Evolutionary conservation across 2,888 invertebrate species (phyloP).

Genomic region (Microdon myrmicae): DNA sequence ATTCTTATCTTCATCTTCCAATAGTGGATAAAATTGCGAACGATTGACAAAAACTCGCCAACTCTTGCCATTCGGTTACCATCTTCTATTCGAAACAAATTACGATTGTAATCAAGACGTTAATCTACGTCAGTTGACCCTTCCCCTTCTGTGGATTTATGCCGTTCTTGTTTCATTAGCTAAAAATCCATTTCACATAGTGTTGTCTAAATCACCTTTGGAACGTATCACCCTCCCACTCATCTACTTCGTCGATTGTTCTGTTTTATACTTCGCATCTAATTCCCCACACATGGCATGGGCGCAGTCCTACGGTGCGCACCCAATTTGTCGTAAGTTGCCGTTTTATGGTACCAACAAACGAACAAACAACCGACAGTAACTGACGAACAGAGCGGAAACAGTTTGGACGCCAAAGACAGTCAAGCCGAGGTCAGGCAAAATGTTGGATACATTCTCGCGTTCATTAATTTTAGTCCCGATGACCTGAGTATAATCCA

Average conservation of each 20-base stretch:
- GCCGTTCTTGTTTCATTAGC: conserved; percentile 3
- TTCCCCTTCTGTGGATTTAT: no score
- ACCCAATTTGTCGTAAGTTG: not conserved
- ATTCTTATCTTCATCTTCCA: no score
- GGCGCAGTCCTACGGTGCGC: conserved; percentile 18
- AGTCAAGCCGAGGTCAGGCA: conserved; percentile 6
- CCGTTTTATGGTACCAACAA: not conserved
- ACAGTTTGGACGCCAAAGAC: not conserved
- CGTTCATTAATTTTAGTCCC: conserved; percentile 9
- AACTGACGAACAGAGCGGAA: conserved; percentile 17
- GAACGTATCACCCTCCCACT: conserved; percentile 16
- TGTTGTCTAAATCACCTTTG: conserved; percentile 29
- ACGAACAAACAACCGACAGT: conserved; percentile 12
- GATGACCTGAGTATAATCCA: conserved; percentile 18
- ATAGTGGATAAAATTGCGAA: no score
- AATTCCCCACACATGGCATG: conserved; percentile 11
- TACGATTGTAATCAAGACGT: no score
- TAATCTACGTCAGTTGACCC: no score
- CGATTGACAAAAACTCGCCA: no score
- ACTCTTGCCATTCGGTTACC: no score
- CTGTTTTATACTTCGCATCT: conserved; percentile 6
- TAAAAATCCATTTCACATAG: conserved; percentile 24
- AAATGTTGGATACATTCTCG: conserved; percentile 10
- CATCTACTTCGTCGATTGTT: conserved; percentile 17
- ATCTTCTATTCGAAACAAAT: no score